Conservation (phyloP, 2,888 invertebrate genomes). For the Strigamia transsilvanica region DNA sequence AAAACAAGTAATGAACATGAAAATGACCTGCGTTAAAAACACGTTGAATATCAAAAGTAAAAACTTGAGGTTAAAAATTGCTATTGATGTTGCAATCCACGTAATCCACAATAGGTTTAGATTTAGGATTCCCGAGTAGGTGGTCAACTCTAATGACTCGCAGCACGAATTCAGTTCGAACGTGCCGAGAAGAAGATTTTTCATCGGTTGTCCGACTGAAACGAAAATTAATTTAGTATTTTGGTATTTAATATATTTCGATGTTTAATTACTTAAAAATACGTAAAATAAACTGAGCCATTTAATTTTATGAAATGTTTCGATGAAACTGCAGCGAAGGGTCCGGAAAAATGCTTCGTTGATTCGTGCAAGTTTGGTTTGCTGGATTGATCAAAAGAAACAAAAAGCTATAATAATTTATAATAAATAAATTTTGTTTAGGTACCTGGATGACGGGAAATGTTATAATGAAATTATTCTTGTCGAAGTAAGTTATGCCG, state of each 20-base stretch:
- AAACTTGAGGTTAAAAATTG: conserved; percentile 46
- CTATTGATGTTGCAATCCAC: conserved; percentile 51
- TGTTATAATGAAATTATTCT: not conserved
- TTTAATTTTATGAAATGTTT: not conserved
- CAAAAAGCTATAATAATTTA: not conserved
- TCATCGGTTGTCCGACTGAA: not conserved
- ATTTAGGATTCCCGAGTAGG: conserved; percentile 50
- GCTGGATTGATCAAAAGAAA: not conserved
- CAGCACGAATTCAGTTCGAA: not conserved
- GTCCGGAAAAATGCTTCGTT: not conserved
- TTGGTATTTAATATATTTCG: not conserved
- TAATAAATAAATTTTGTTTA: not conserved
- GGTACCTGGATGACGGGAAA: not conserved
- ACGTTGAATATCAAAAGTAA: conserved; percentile 71
- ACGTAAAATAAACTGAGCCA: conserved; percentile 20
- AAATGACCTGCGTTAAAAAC: conserved; percentile 71
- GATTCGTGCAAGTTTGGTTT: conserved; percentile 4
- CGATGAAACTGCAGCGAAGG: not conserved
- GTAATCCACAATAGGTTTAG: conserved; percentile 53
- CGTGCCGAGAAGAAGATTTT: not conserved
- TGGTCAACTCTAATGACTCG: not conserved
- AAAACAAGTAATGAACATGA: not conserved
- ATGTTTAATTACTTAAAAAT: not conserved
- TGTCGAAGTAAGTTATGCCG: not conserved
- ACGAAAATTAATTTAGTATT: not conserved